Conservation (phyloP, 2,888 invertebrate species). For the Acleris cristana region DNA sequence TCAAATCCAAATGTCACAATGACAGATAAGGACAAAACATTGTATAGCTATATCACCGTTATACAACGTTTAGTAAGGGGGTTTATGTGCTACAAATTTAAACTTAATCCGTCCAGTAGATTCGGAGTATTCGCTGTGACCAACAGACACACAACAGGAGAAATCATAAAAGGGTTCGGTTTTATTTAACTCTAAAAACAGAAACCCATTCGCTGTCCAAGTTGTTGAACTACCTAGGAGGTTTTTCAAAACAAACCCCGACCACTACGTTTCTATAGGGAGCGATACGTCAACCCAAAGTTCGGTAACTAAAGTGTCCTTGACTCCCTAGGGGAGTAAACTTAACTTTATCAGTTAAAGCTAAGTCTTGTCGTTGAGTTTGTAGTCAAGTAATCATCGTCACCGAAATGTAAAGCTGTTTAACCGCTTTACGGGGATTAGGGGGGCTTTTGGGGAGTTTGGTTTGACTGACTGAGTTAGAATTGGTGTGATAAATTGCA, state of each 20-base stretch:
- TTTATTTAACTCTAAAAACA: not conserved
- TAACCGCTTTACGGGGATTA: constrained; percentile 21
- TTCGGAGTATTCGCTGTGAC: no score
- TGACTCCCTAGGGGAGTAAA: constrained; percentile 9
- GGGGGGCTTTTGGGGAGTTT: not conserved
- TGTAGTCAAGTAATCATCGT: constrained; percentile 23
- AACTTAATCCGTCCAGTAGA: no score
- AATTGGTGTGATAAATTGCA: no score
- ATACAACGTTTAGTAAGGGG: no score
- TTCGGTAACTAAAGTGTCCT: constrained; percentile 19
- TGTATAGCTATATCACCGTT: no score
- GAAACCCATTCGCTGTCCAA: not conserved
- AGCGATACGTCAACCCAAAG: constrained; percentile 19
- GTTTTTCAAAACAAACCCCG: not conserved
- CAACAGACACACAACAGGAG: no score
- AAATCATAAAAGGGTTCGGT: no score
- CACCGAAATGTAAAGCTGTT: constrained; percentile 31
- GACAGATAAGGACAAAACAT: no score
- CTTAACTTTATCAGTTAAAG: constrained; percentile 20
- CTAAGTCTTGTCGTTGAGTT: constrained; percentile 15
- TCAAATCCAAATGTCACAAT: no score
- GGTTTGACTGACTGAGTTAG: not conserved
- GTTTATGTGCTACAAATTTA: no score
- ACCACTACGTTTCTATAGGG: no score
- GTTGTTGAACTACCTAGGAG: not conserved